Base-by-base conservation (phyloP, 2,113 vertebrate species). In the Corydoras sp. region DNA sequence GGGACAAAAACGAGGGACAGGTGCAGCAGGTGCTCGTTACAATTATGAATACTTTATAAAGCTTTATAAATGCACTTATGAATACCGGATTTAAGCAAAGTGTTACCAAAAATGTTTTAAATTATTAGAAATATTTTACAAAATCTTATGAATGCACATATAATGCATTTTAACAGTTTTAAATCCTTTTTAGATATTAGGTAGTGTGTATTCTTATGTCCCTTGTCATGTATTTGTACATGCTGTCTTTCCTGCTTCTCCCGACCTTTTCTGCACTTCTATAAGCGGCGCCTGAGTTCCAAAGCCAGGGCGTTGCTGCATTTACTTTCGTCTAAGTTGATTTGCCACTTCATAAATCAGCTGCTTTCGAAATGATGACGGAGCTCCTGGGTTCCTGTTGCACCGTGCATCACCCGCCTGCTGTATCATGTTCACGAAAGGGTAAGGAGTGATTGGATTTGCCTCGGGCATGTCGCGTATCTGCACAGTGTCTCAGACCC, bases 361-460 rank as follows among this genome's bases (percentile, higher is more conserved):
- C 13, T 32, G 60, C 30, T 30, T 11, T 65, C 43, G 68, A 50
- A 68, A 77, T 69, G 59, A 69, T 65, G 35, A 72, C 31, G 58
- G 65, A 76, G 49, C 63, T 7, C 15, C 51, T 13, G 65, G 60
- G 9, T 65, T 50, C 54, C 61, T 60, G 66, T 74, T 63, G 58
- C 55, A 54, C 18, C 48, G 30, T 56, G 32, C 49, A 58, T 55
- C 73, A 29, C 43, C 69, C 43, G 65, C 43, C 49, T 50, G 48
- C 63, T 59, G 75, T 56, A 62, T 71, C 77, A 18, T 69, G 66
- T 71, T 73, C 69, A 55, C 12, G 29, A 59, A 59, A 66, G 48
- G 67, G 50, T 56, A 72, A 51, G 53, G 24, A 58, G 67, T 4
- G 67, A 76, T 68, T 63, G 60, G 70, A 76, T 64, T 76, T 14